Conservation (phyloP, 2,113 vertebrate genomes). For the Gambusia affinis region DNA sequence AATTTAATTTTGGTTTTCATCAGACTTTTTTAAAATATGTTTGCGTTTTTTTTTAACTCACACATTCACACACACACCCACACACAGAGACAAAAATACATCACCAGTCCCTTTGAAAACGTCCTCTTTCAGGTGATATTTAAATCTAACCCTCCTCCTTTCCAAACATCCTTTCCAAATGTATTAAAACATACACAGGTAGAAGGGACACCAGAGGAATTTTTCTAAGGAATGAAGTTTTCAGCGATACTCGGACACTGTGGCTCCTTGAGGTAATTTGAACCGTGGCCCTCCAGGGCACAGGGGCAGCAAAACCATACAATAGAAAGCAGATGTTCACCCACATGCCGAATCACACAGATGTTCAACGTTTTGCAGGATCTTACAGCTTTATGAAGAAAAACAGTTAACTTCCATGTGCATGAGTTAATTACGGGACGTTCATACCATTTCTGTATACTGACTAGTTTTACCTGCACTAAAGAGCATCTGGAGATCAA, state of each 20-base stretch:
- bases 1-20: no score
- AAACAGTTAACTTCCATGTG: constrained; percentile 1
- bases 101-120: not conserved
- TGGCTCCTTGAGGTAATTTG: constrained; percentile 57
- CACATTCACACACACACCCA: no score
- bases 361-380: constrained; percentile 50
- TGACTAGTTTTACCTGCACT: not conserved
- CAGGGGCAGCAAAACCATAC: constrained; percentile 41
- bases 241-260: constrained; percentile 5
- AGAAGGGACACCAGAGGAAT: not conserved
- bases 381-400: constrained; percentile 14
- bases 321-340: constrained; percentile 74
- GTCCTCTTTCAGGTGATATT: not conserved
- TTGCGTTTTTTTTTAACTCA: no score
- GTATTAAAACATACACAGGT: not conserved
- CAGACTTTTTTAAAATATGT: no score
- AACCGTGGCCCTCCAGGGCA: constrained; percentile 47
- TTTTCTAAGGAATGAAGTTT: constrained; percentile 1
- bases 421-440: no score
- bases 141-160: not conserved
- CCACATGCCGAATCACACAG: constrained; percentile 26
- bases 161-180: no score
- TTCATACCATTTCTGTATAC: no score
- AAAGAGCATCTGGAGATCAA: not conserved
- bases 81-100: not conserved